Evolutionary conservation across 2,888 invertebrate species (phyloP).

Genomic region (Hoplodrina ambigua): DNA sequence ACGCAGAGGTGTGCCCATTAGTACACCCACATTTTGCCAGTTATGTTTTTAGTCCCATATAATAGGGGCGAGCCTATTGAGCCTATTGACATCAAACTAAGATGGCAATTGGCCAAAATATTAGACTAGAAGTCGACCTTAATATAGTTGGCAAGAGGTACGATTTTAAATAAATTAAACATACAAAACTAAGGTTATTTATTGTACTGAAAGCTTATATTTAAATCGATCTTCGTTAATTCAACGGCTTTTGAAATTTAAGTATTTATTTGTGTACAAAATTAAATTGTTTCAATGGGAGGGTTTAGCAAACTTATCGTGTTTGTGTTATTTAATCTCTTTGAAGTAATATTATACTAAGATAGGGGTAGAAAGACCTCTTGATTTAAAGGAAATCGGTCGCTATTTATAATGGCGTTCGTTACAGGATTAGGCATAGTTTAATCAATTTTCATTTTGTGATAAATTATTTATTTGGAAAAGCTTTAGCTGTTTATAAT

Average conservation of each 20-base stretch:
- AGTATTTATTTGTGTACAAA: constrained; percentile 37
- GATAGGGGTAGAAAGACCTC: constrained; percentile 7
- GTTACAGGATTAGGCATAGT: background rate
- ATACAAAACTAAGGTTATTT: background rate
- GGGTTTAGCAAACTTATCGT: constrained; percentile 33
- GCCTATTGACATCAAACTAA: too few relatives aligned
- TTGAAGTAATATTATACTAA: constrained; percentile 41
- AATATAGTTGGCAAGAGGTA: too few relatives aligned
- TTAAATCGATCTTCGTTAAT: constrained; percentile 45
- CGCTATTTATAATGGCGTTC: constrained; percentile 7
- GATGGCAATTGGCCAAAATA: too few relatives aligned
- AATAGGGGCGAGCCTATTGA: too few relatives aligned
- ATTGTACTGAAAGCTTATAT: constrained; percentile 32
- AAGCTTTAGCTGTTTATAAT: background rate
- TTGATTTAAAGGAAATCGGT: constrained; percentile 13
- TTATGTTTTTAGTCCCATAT: too few relatives aligned
- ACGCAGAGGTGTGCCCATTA: too few relatives aligned
- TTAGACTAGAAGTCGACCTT: too few relatives aligned
- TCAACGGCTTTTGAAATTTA: constrained; percentile 27
- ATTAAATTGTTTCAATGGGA: constrained; percentile 46
- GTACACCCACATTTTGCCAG: too few relatives aligned
- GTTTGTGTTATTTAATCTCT: constrained; percentile 51
- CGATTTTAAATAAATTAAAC: background rate
- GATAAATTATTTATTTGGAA: background rate
- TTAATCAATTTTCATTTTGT: constrained; percentile 1